Conservation (phyloP, 2,888 invertebrate species). For the Pterobdella sp. region DNA sequence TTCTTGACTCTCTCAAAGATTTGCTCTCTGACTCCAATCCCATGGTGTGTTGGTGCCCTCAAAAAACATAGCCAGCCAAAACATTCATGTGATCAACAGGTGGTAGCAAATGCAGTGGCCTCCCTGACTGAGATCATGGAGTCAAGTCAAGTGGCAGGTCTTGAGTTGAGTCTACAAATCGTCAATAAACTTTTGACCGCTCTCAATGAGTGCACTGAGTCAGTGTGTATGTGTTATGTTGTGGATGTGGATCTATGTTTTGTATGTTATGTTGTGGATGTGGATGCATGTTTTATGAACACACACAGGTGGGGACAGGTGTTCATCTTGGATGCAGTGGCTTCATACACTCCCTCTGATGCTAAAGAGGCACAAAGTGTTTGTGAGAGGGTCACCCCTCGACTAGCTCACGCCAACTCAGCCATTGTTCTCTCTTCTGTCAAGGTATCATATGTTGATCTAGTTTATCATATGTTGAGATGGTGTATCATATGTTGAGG, state of each 20-base stretch:
- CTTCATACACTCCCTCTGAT: constrained; percentile 92
- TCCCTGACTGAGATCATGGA: constrained; percentile 97
- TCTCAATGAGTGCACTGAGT: constrained; percentile 93
- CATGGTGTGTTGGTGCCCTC: constrained; percentile 64
- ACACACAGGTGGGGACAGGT: constrained; percentile 61
- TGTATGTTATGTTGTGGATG: background rate
- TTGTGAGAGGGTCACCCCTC: constrained; percentile 39
- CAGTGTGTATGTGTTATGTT: constrained; percentile 25
- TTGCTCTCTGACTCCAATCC: constrained; percentile 96
- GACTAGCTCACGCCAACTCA: constrained; percentile 92
- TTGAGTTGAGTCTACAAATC: constrained; percentile 92
- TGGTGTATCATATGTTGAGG: constrained; percentile 93
- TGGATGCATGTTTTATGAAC: background rate
- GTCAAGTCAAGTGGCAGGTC: constrained; percentile 85
- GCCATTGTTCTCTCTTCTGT: constrained; percentile 97
- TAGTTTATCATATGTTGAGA: too few relatives aligned
- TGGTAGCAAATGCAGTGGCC: constrained; percentile 94
- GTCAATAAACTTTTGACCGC: constrained; percentile 96
- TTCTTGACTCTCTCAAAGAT: constrained; percentile 91
- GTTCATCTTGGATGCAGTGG: constrained; percentile 91
- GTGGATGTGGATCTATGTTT: background rate
- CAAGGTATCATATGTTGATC: constrained; percentile 61
- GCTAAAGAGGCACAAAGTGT: constrained; percentile 86
- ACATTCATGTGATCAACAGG: constrained; percentile 28
- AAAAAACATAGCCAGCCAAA: background rate